These are phyloP conservation scores for Drosophila recens DNA, from an alignment of 2,888 invertebrate genomes.

Conservation along the genomic window DNA sequence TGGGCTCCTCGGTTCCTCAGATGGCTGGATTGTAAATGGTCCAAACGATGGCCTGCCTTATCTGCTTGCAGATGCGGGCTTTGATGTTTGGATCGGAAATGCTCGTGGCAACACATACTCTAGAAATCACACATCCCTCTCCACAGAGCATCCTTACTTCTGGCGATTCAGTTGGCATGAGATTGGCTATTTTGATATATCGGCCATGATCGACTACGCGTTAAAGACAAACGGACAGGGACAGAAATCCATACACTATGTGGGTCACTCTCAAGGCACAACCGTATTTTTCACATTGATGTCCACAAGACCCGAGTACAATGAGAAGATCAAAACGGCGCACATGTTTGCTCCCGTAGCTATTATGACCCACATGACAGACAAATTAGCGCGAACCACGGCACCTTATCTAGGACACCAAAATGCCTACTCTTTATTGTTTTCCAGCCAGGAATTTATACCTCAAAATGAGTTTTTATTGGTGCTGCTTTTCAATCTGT, in stretches of 20 bases:
- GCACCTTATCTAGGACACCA: conserved; percentile 80
- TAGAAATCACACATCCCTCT: conserved; percentile 58
- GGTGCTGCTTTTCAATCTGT: conserved; percentile 85
- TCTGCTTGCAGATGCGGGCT: conserved; percentile 80
- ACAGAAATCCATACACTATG: conserved; percentile 75
- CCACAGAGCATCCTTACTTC: conserved; percentile 59
- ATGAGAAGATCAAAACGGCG: conserved; percentile 77
- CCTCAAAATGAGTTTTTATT: conserved; percentile 86
- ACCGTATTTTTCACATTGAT: conserved; percentile 74
- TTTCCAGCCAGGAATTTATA: conserved; percentile 87
- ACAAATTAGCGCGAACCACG: conserved; percentile 83
- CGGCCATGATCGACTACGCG: conserved; percentile 77
- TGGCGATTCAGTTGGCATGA: conserved; percentile 92
- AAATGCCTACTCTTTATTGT: conserved; percentile 60
- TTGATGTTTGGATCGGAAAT: conserved; percentile 84
- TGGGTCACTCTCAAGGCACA: conserved; percentile 83
- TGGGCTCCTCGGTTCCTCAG: conserved; percentile 75
- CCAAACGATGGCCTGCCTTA: conserved; percentile 72
- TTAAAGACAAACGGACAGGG: conserved; percentile 63
- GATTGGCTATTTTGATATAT: conserved; percentile 88
- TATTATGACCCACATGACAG: conserved; percentile 86
- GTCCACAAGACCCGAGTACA: conserved; percentile 76
- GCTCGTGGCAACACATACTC: conserved; percentile 77
- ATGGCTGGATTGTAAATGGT: conserved; percentile 76
- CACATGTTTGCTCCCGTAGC: conserved; percentile 82